phyloP scores from a whole-genome alignment of 2,888 invertebrate species.

The Agriopis leucophaearia region DNA sequence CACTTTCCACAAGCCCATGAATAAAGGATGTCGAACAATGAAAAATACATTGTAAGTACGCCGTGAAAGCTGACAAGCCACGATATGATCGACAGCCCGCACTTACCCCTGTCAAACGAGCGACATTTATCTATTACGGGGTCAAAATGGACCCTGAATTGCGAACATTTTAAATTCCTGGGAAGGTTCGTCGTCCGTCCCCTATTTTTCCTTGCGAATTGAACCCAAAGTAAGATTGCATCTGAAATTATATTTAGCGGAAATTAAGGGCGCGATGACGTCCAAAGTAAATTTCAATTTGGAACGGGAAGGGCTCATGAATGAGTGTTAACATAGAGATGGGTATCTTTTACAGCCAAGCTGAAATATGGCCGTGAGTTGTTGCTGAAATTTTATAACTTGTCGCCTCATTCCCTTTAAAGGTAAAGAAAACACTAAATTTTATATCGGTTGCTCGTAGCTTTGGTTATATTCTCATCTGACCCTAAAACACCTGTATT shows the following conservation, averaged over 20 bases:
- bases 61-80: conserved; percentile 39
- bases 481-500: conserved; percentile 1
- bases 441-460: conserved; percentile 9
- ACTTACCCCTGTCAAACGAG: conserved; percentile 61
- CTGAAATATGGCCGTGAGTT: conserved; percentile 50
- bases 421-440: conserved; percentile 18
- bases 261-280: conserved; percentile 78
- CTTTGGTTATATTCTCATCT: conserved; percentile 2
- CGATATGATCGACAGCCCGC: conserved; percentile 57
- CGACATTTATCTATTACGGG: conserved; percentile 61
- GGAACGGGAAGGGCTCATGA: conserved; percentile 69
- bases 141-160: conserved; percentile 56
- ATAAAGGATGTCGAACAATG: conserved; percentile 52
- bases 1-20: conserved; percentile 27
- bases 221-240: conserved; percentile 77
- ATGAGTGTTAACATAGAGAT: conserved; percentile 56
- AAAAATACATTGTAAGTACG: conserved; percentile 50
- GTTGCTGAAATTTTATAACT: conserved; percentile 47
- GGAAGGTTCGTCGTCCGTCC: conserved; percentile 38
- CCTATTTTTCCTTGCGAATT: conserved; percentile 57
- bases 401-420: conserved; percentile 29
- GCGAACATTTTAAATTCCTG: conserved; percentile 45
- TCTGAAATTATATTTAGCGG: conserved; percentile 80
- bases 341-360: conserved; percentile 53
- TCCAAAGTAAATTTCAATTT: conserved; percentile 81